Conservation (phyloP, 2,113 vertebrate species). For the Arenaria interpres region DNA sequence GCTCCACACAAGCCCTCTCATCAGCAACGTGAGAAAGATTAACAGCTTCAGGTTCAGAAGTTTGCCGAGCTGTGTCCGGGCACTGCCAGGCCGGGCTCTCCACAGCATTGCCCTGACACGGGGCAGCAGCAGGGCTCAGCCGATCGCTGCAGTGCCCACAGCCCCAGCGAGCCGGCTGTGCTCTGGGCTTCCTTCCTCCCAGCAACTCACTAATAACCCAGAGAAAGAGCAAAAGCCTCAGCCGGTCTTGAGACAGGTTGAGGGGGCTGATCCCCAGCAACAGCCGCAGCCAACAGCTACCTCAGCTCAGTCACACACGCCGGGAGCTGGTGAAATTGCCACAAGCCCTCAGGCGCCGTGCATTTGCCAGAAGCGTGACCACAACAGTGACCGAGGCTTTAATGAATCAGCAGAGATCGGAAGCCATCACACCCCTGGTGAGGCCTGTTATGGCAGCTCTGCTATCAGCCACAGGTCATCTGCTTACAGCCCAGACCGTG, state of each 20-base stretch:
- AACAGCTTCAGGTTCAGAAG: background rate
- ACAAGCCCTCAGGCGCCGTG: rapidly evolving
- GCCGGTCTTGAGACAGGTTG: background rate
- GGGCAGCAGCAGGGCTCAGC: background rate
- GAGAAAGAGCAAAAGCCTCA: background rate
- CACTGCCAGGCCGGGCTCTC: background rate
- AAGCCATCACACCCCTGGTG: too few species aligned
- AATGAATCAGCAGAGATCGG: background rate
- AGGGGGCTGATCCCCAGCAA: background rate
- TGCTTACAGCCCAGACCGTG: background rate
- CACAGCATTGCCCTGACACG: rapidly evolving
- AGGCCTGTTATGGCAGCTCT: too few species aligned
- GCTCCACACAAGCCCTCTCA: background rate
- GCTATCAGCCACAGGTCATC: background rate
- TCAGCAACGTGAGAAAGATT: background rate
- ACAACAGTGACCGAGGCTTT: background rate
- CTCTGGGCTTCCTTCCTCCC: background rate
- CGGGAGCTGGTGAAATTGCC: background rate
- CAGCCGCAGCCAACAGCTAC: background rate
- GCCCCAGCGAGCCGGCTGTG: background rate
- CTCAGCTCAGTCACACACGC: rapidly evolving
- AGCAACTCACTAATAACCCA: rapidly evolving
- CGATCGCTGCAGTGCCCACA: background rate
- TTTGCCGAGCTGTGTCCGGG: background rate
- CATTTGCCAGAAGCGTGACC: background rate